These are phyloP conservation scores for Byasa hedistus DNA, from an alignment of 2,888 invertebrate species.

Conservation along the genomic window DNA sequence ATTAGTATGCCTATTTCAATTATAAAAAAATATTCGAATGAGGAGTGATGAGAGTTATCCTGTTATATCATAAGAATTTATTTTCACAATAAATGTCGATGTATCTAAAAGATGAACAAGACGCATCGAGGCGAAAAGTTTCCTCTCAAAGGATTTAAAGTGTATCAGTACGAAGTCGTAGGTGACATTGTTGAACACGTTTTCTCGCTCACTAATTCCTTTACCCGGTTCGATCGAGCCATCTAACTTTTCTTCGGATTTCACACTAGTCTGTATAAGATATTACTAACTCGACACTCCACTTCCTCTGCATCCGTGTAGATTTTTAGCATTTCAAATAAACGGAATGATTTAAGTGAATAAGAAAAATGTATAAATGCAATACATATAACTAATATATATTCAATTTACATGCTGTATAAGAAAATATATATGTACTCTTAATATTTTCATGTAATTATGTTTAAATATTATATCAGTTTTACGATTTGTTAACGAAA, in stretches of 20 bases:
- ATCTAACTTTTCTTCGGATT: slow-evolving; percentile 48
- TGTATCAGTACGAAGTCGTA: slow-evolving; percentile 55
- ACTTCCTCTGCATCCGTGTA: slow-evolving; percentile 22
- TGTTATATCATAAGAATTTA: neutral
- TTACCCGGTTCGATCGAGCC: slow-evolving; percentile 44
- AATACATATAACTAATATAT: neutral
- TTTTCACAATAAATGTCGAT: slow-evolving; percentile 28
- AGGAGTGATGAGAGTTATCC: neutral
- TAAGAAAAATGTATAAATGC: neutral
- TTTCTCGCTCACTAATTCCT: slow-evolving; percentile 54
- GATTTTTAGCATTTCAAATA: slow-evolving; percentile 11
- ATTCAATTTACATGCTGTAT: no score
- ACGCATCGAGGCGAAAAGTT: slow-evolving; percentile 18
- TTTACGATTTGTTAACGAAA: no score
- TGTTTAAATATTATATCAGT: no score
- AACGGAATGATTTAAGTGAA: neutral
- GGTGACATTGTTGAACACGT: slow-evolving; percentile 57
- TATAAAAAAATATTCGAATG: neutral
- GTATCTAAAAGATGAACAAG: slow-evolving; percentile 3
- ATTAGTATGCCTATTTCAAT: neutral
- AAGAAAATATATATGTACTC: no score
- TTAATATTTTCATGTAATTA: no score
- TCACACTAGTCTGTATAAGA: slow-evolving; percentile 29
- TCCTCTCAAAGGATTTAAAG: slow-evolving; percentile 25
- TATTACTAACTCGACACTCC: slow-evolving; percentile 23